Conservation (phyloP, 1,140 invertebrate genomes). For the Drosophila repleta region DNA sequence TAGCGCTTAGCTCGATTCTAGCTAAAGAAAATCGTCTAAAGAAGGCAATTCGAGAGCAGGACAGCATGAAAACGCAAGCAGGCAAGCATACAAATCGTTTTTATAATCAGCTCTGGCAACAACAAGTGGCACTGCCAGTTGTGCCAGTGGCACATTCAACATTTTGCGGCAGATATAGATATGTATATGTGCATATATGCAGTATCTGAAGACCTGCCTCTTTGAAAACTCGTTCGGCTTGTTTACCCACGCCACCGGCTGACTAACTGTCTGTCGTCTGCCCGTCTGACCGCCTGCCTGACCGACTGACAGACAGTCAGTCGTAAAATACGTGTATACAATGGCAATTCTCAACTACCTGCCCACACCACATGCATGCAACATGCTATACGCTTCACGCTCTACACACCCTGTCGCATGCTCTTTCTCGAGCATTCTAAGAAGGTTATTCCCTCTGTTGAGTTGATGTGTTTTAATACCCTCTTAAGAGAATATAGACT, state of each 20-base stretch:
- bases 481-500: neutral
- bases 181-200: neutral
- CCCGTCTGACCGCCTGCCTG: conserved; percentile 10
- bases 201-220: conserved; percentile 17
- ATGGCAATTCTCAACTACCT: conserved; percentile 41
- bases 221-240: conserved; percentile 68
- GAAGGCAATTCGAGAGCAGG: conserved; percentile 3
- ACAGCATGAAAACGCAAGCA: conserved; percentile 7
- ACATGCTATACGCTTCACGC: conserved; percentile 12
- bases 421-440: conserved; percentile 20
- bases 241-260: conserved; percentile 59
- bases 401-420: conserved; percentile 3
- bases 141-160: conserved; percentile 44
- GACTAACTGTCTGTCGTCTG: conserved; percentile 3
- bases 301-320: conserved; percentile 18
- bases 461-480: neutral
- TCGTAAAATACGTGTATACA: conserved; percentile 21
- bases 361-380: conserved; percentile 46
- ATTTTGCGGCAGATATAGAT: conserved; percentile 40
- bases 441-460: conserved; percentile 30
- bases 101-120: conserved; percentile 43
- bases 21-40: conserved; percentile 1
- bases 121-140: conserved; percentile 34
- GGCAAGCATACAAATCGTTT: conserved; percentile 35
- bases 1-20: neutral